Evolutionary conservation across 2,888 invertebrate genomes (phyloP).

Genomic region (Apodemia mormo): DNA sequence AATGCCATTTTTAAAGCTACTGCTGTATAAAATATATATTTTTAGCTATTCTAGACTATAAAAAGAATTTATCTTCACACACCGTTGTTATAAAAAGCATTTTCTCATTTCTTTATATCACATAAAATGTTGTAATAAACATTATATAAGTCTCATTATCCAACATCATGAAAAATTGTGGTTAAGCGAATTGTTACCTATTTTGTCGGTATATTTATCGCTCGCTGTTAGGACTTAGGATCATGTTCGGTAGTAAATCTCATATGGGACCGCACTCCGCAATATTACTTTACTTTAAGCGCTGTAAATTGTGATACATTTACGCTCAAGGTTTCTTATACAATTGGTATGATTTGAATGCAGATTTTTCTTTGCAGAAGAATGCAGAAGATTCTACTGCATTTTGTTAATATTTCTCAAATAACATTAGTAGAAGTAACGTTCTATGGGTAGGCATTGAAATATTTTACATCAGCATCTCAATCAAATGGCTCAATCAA

Average conservation of each 20-base stretch:
- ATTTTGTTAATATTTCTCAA: no score
- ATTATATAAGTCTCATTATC: neutral
- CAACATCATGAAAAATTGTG: neutral
- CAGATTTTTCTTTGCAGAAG: no score
- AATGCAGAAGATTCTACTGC: neutral
- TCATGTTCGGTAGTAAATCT: conserved; percentile 19
- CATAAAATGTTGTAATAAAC: neutral
- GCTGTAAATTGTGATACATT: conserved; percentile 20
- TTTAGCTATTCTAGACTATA: no score
- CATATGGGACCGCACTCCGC: conserved; percentile 8
- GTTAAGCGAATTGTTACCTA: neutral
- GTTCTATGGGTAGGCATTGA: no score
- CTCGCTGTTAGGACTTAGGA: conserved; percentile 10
- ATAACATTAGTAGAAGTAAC: no score
- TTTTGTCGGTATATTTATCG: conserved; percentile 16
- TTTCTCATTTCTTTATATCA: neutral
- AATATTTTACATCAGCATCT: no score
- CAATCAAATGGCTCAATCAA: no score
- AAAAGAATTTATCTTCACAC: no score
- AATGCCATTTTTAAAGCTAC: no score
- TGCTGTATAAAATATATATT: no score
- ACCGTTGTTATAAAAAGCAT: neutral
- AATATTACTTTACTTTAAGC: conserved; percentile 20
- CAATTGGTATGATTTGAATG: neutral
- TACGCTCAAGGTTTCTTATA: conserved; percentile 14